These are phyloP conservation scores for Micrasema longulum DNA, from an alignment of 1,140 invertebrate species.

Conservation along the genomic window DNA sequence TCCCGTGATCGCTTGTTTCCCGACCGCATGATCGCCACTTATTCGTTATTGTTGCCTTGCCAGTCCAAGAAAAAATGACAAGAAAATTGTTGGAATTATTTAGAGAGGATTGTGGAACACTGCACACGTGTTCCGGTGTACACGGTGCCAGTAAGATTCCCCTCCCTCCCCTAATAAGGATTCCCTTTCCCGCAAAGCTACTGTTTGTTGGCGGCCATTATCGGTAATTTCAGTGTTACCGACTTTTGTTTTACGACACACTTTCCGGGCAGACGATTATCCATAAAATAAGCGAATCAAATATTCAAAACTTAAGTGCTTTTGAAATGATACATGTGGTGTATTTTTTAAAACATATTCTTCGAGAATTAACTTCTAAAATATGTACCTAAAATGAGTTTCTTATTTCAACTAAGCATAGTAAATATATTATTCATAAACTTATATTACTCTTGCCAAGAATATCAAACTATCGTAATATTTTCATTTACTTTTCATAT, in stretches of 20 bases:
- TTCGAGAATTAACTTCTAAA: too few relatives aligned
- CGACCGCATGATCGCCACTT: conserved; percentile 42
- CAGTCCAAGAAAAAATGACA: conserved; percentile 35
- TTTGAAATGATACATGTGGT: background rate
- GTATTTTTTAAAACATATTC: background rate
- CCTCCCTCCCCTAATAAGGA: background rate
- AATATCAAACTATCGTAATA: too few relatives aligned
- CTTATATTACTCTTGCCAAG: too few relatives aligned
- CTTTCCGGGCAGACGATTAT: background rate
- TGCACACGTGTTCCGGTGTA: conserved; percentile 25
- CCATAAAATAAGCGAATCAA: background rate
- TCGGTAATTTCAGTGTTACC: conserved; percentile 11
- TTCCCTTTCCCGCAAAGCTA: conserved; percentile 8
- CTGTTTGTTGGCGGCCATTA: conserved; percentile 35
- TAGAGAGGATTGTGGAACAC: conserved; percentile 1
- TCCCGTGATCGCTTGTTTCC: conserved; percentile 42
- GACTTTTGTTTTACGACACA: conserved; percentile 35
- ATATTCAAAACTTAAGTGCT: background rate
- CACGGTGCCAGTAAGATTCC: background rate
- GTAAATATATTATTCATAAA: too few relatives aligned
- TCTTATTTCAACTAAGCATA: too few relatives aligned
- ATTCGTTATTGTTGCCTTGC: conserved; percentile 37
- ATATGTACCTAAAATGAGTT: too few relatives aligned
- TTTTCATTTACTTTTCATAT: too few relatives aligned
- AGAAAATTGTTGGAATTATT: conserved; percentile 31